These are phyloP conservation scores for Hippocampus guttulatus DNA, from an alignment of 2,113 vertebrate genomes.

Conservation along the genomic window DNA sequence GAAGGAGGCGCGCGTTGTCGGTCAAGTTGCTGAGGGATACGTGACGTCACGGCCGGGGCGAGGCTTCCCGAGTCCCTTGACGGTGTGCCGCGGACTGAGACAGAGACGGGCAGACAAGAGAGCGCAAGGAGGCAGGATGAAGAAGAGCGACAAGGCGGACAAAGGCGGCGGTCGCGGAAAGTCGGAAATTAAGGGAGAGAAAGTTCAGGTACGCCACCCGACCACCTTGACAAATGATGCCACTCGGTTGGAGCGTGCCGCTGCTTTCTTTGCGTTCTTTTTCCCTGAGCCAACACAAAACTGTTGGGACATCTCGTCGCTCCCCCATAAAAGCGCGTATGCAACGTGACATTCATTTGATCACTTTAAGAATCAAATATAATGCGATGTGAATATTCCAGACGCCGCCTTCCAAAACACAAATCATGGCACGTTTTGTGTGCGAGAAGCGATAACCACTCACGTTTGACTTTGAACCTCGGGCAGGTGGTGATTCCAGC, in stretches of 20 bases:
- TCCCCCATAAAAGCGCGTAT: not conserved
- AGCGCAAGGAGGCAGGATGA: conserved; percentile 15
- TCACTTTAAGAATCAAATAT: not conserved
- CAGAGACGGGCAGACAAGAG: not conserved
- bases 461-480: not conserved
- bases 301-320: not conserved
- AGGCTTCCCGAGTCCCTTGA: not conserved
- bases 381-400: not conserved
- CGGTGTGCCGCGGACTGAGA: not conserved
- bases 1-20: not conserved
- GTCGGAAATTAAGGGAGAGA: conserved; percentile 39
- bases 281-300: conserved; percentile 7
- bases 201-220: conserved; percentile 49
- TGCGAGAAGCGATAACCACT: not conserved
- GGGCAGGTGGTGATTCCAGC: not conserved
- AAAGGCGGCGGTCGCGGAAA: conserved; percentile 5
- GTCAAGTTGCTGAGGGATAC: not conserved
- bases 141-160: conserved; percentile 27
- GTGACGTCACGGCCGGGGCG: conserved; percentile 13
- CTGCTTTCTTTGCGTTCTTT: not conserved
- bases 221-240: not conserved
- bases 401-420: not conserved
- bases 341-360: not conserved
- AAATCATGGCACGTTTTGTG: not conserved
- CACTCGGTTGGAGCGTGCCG: not conserved